Evolutionary conservation across 2,888 invertebrate species (phyloP).

Genomic region (Limnephilus lunatus): DNA sequence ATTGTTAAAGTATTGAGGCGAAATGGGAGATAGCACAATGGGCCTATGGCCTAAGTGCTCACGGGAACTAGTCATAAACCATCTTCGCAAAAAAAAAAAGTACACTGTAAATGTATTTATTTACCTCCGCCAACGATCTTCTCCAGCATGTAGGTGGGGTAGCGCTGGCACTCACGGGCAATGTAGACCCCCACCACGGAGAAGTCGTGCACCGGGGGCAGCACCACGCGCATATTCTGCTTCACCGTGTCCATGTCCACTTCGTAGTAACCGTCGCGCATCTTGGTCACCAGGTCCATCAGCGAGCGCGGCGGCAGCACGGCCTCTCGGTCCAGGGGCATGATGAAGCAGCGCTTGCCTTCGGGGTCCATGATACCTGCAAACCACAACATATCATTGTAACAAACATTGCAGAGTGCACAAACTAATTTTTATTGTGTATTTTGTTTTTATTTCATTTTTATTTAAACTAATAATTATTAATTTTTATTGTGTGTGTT

Average conservation of each 20-base stretch:
- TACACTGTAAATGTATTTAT: constrained; percentile 66
- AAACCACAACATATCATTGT: constrained; percentile 57
- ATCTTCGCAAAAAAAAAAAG: too few species aligned
- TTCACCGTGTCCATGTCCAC: constrained; percentile 89
- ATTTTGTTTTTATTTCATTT: too few species aligned
- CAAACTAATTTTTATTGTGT: not conserved
- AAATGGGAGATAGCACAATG: too few species aligned
- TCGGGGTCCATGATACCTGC: constrained; percentile 87
- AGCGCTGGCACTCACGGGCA: constrained; percentile 82
- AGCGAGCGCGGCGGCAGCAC: constrained; percentile 89
- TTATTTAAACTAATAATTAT: too few species aligned
- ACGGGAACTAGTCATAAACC: too few species aligned
- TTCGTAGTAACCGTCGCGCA: constrained; percentile 87
- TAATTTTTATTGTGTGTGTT: not conserved
- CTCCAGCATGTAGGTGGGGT: constrained; percentile 86
- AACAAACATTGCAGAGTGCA: not conserved
- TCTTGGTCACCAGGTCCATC: constrained; percentile 87
- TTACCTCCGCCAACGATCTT: constrained; percentile 82
- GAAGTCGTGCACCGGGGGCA: constrained; percentile 82
- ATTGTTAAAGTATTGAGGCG: too few species aligned
- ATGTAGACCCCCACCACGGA: constrained; percentile 83
- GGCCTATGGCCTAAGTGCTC: too few species aligned
- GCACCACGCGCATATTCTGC: constrained; percentile 85
- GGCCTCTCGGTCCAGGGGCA: constrained; percentile 88
- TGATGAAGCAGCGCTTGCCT: constrained; percentile 89